Evolutionary conservation across 2,113 vertebrate species (phyloP), one percentile per base, ranked within the genome.

Genomic region (Redunca redunca): DNA sequence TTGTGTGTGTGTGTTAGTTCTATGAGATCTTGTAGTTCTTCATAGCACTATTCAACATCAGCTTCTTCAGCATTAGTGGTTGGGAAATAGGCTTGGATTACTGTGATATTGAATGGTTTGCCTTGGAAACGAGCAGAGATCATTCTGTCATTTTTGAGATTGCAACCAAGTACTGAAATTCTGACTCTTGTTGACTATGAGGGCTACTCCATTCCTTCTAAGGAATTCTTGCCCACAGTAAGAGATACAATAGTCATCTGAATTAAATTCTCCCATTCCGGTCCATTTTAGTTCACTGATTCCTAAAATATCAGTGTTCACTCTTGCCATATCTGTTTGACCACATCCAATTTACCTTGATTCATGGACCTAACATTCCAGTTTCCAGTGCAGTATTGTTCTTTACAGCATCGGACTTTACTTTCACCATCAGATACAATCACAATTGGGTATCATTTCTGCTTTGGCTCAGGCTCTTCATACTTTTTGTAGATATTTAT

Each of bases 191-290:
- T 36, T 71, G n/a, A 36, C n/a, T 21, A 36, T 21, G n/a, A 71
- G 64, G 64, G 64, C 64, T 71, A 36, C 17, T 71, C n/a, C 64
- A 71, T 71, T 71, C n/a, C n/a, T 71, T 71, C n/a, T 36, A 36
- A 71, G 64, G 64, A 71, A 36, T 71, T 71, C n/a, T 71, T 36
- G 64, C 4, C n/a, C n/a, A 23, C n/a, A 71, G 64, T 71, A 71
- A 71, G 23, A 36, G n/a, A 36, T 36, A 71, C n/a, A 71, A 11
- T 12, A 36, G 64, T 36, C n/a, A 71, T 71, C 64, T 71, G 19
- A 71, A 71, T 36, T 36, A 71, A 71, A 36, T 36, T 71, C 0
- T 0, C n/a, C n/a, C n/a, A 71, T 71, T 36, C 64, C 0, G 0
- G n/a, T 71, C n/a, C n/a, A 21, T 71, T 36, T 23, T 36, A 71